Evolutionary conservation across 2,888 invertebrate genomes (phyloP).

Genomic region (Mesoligia furuncula): DNA sequence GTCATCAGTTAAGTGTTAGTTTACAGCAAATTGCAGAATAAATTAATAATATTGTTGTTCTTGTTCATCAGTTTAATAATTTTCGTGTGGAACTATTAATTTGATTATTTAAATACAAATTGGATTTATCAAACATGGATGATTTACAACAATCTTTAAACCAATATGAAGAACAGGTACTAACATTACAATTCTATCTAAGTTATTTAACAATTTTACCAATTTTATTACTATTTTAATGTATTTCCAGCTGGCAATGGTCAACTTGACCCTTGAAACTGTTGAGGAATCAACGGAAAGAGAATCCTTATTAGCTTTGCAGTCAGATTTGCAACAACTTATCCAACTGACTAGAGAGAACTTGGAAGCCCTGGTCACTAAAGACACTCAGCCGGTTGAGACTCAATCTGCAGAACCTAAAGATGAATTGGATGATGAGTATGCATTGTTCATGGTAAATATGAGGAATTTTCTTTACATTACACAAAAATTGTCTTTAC

Average conservation of each 20-base stretch:
- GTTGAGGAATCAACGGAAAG: constrained; percentile 87
- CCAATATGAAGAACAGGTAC: constrained; percentile 86
- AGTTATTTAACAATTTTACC: neutral
- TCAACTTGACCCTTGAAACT: constrained; percentile 90
- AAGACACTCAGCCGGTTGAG: constrained; percentile 43
- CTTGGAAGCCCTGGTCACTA: constrained; percentile 76
- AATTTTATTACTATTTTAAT: constrained; percentile 36
- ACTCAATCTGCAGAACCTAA: constrained; percentile 59
- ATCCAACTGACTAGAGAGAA: constrained; percentile 93
- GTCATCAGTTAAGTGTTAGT: neutral
- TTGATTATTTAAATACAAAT: neutral
- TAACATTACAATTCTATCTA: constrained; percentile 2
- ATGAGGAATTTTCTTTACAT: too few species aligned
- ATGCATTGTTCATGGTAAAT: constrained; percentile 92
- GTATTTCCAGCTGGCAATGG: constrained; percentile 90
- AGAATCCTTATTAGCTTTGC: constrained; percentile 90
- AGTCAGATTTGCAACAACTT: constrained; percentile 92
- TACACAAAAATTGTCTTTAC: neutral
- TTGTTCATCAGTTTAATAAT: neutral
- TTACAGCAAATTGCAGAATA: neutral
- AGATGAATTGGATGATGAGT: constrained; percentile 89
- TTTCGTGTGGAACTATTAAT: neutral
- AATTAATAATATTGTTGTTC: neutral
- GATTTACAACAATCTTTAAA: constrained; percentile 79
- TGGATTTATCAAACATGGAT: constrained; percentile 73